Base-by-base conservation (phyloP, 2,113 vertebrate species). In the Gadus chalcogrammus region DNA sequence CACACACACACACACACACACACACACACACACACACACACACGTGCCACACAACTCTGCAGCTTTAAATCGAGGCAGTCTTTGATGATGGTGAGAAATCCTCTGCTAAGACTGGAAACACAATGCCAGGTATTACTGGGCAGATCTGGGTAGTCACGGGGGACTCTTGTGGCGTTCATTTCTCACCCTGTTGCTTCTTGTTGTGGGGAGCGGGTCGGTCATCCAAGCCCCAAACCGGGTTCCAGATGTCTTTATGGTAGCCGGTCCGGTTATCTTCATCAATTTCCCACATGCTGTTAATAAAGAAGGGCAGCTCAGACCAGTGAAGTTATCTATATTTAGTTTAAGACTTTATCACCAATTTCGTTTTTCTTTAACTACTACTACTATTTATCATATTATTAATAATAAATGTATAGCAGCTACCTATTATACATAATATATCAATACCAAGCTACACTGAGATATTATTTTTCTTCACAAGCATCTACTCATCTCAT, bases 141-240 rank as follows among this genome's bases (percentile, higher is more conserved):
- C 55, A 70, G 68, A 27, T 27, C 27, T 68, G 1, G 71, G 42
- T 74, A 93, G 93, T 42, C 91, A 63, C 27, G 67, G 58, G 58
- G 59, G 22, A 22, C 59, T 22, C 18, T 60, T 4, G 17, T 18
- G 17, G 20, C 31, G 53, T 73, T 31, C 63, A 79, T 70, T 79
- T 95, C 96, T 78, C 93, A 99, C 97, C 90, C 95, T 87, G 84
- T 97, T 98, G 77, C 95, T 95, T 88, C 94, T 96, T 75, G 94
- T 92, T 17, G 95, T 91, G 71, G 95, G 94, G 71, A 95, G 82
- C 18, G 97, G 97, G 80, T 99, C 97, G 22, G 95, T 98, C 97
- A 98, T 98, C 97, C 97, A 99, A 81, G 97, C 96, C 60, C 97
- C 97, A 87, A 99, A 99, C 65, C 97, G 92, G 18, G 96, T 98